Conservation (phyloP, 2,113 vertebrate species). For the Oreocharis arfaki region DNA sequence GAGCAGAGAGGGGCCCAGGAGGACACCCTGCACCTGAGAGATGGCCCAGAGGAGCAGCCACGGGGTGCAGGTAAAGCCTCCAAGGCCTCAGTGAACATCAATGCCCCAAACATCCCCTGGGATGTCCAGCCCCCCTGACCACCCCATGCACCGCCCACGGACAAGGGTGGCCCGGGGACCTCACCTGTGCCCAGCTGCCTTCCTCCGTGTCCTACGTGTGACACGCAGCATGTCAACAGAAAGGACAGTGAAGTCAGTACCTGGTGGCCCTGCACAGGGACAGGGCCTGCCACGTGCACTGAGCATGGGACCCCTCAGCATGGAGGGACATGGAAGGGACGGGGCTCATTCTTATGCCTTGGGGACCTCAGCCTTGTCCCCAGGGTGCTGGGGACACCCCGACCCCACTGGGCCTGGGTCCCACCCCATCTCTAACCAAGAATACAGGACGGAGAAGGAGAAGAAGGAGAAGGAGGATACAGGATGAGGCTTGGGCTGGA, state of each 20-base stretch:
- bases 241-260: slow-evolving; percentile 65
- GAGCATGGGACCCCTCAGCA: not conserved
- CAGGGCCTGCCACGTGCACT: rapidly evolving
- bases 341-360: rapidly evolving
- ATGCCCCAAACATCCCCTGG: not conserved
- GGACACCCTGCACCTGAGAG: not conserved
- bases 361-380: not conserved
- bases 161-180: not conserved
- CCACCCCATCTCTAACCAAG: not conserved
- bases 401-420: rapidly evolving
- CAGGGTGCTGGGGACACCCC: not conserved
- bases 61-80: not conserved
- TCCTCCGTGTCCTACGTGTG: slow-evolving; percentile 90
- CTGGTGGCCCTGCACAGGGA: not conserved
- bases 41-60: not conserved
- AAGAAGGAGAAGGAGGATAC: not conserved
- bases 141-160: rapidly evolving
- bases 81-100: not conserved
- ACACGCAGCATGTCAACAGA: slow-evolving; percentile 77
- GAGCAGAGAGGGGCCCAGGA: not conserved
- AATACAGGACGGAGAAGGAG: not conserved
- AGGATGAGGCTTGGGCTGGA: not conserved
- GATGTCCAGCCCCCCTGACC: not conserved
- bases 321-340: rapidly evolving
- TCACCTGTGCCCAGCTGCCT: slow-evolving; percentile 99